phyloP scores from a whole-genome alignment of 1,140 invertebrate genomes.

The Zophobas morio region DNA sequence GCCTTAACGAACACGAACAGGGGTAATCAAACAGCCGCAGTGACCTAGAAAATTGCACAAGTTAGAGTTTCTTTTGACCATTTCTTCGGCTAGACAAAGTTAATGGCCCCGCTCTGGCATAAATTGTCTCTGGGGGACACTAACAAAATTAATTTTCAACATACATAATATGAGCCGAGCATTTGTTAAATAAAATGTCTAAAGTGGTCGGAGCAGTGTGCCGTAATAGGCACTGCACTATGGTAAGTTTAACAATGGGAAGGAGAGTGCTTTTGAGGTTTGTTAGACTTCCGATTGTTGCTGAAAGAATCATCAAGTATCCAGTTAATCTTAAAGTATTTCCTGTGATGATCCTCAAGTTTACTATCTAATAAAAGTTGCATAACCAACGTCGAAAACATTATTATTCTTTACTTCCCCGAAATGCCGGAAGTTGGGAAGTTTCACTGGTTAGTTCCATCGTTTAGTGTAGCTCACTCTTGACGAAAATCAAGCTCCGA shows the following conservation, averaged over 20 bases:
- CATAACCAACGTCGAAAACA: conserved; percentile 9
- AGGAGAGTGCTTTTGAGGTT: conserved; percentile 1
- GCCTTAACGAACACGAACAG: no score
- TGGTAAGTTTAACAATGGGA: background rate
- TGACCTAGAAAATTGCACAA: no score
- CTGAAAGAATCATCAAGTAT: conserved; percentile 26
- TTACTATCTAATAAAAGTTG: conserved; percentile 32
- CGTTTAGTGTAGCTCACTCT: conserved; percentile 3
- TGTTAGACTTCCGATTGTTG: conserved; percentile 14
- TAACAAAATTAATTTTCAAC: no score
- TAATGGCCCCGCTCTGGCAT: no score
- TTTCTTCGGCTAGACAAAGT: no score
- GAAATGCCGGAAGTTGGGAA: background rate
- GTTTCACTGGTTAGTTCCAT: conserved; percentile 18
- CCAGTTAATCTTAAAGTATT: conserved; percentile 9
- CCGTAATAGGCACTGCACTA: no score
- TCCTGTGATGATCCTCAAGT: conserved; percentile 13
- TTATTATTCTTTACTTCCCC: conserved; percentile 21
- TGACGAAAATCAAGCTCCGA: background rate
- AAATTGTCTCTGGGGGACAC: no score
- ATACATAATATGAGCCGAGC: no score
- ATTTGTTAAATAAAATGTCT: no score
- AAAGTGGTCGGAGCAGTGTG: no score
- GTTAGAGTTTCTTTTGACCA: no score
- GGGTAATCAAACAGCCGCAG: no score